Base-by-base conservation (phyloP, 2,113 vertebrate species). In the Probosciger aterrimus region DNA sequence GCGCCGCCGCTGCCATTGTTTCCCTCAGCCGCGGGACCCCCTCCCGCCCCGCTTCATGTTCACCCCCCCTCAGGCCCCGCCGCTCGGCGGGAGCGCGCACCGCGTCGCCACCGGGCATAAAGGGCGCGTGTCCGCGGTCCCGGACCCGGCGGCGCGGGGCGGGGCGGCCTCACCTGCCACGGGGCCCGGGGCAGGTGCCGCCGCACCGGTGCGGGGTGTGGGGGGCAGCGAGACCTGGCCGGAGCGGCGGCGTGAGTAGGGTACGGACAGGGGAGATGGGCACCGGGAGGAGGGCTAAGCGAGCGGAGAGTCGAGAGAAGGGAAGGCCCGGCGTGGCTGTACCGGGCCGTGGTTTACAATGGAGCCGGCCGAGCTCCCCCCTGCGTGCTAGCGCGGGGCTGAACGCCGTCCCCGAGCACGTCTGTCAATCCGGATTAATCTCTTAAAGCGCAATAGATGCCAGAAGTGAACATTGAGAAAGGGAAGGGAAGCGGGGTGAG, bases 101-200 rank as follows among this genome's bases (percentile, higher is more conserved):
- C 94, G 95, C 95, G 94, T 95, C 67, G 95, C 98, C 98, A 98
- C 98, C 98, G 98, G 98, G 98, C 97, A 98, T 98, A 98, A 98
- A 98, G 98, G 98, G 98, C 98, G 98, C 98, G 98, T 97, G 92
- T 91, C 84, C 97, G 86, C 43, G 8, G 74, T 17, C 94, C 95
- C 74, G 18, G 74, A 31, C 35, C 44, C 63, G 53, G 53, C 53
- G 65, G 53, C 24, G 68, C 67, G 41, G 79, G 23, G 73, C 73
- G 46, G 46, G 33, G 73, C 41, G 27, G 75, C 35, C 73, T 86
- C 83, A 68, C 84, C 84, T 77, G 83, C 63, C 53, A 43, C 43
- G 3, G 53, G 49, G 70, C 28, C 43, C 43, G 31, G 63, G 37
- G 44, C 82, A 46, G 70, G 59, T 75, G 41, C 80, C 14, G 49